These are phyloP conservation scores for Druon quercuslanigerum DNA, from an alignment of 1,140 invertebrate species.

Conservation along the genomic window DNA sequence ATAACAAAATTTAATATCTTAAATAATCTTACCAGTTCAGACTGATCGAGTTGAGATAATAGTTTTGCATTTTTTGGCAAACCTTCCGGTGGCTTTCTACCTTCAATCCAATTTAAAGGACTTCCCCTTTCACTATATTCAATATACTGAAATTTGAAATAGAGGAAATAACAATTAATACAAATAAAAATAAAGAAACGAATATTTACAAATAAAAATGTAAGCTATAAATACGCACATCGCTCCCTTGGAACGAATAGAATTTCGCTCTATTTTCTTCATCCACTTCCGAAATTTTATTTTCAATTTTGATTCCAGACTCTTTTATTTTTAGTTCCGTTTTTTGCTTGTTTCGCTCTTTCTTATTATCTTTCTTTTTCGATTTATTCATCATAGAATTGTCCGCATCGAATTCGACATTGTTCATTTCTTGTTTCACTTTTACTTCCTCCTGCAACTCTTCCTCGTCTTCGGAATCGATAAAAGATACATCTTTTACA, in stretches of 20 bases:
- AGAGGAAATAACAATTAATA: not conserved
- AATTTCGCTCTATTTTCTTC: slow-evolving; percentile 45
- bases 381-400: slow-evolving; percentile 25
- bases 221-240: slow-evolving; percentile 50
- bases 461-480: slow-evolving; percentile 6
- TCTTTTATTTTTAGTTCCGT: slow-evolving; percentile 27
- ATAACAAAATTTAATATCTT: not conserved
- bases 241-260: slow-evolving; percentile 59
- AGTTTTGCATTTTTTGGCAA: slow-evolving; percentile 57
- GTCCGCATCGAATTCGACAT: not conserved
- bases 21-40: slow-evolving; percentile 52
- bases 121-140: slow-evolving; percentile 57
- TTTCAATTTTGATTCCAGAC: slow-evolving; percentile 30
- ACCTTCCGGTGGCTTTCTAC: slow-evolving; percentile 53
- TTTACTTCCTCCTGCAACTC: not conserved
- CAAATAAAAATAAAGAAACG: not conserved
- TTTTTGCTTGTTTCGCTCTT: slow-evolving; percentile 16
- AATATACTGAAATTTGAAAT: slow-evolving; percentile 55
- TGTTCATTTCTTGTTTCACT: not conserved
- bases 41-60: slow-evolving; percentile 40
- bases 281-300: slow-evolving; percentile 34
- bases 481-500: not conserved
- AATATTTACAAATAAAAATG: not conserved
- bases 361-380: slow-evolving; percentile 37
- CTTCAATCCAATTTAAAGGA: slow-evolving; percentile 65